Base-by-base conservation (phyloP, 2,113 vertebrate species). In the Plestiodon gilberti region DNA sequence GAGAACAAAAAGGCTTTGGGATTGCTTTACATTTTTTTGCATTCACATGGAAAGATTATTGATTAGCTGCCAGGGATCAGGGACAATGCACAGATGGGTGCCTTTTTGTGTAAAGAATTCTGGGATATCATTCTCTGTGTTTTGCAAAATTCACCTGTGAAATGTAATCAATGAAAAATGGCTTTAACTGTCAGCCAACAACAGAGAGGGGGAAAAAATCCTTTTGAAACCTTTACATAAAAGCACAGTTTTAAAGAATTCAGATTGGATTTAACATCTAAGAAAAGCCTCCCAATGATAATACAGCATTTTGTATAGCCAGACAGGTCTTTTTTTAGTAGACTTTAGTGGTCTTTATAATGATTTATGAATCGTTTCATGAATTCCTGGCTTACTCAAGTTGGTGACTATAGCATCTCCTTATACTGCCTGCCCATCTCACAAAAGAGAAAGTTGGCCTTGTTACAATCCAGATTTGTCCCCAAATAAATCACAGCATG, bases 361-460 rank as follows among this genome's bases (percentile, higher is more conserved):
- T 89, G 96, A 96, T 97, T 97, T 97, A 96, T 96, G 90, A 97
- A 97, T 97, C 96, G 95, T 93, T 96, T 96, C 93, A 97, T 96
- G 95, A 97, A 98, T 98, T 98, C 95, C 95, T 97, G 90, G 87
- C 95, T 95, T 92, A 92, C 93, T 96, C 90, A 94, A 94, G 95
- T 93, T 88, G 92, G 96, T 94, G 92, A 93, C 96, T 96, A 95
- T 93, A 97, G 96, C 95, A 95, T 95, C 94, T 96, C 95, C 95
- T 96, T 96, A 96, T 95, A 93, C 92, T 90, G 95, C 86, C 91
- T 93, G 95, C 93, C 83, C 95, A 94, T 94, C 94, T 96, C 97
- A 96, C 93, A 96, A 97, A 96, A 95, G 94, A 95, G 90, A 95
- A 93, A 89, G 83, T 93, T 94, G 81, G 89, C 93, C 65, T 90